These are phyloP conservation scores for Spheniscus humboldti DNA, from an alignment of 2,797 vertebrate genomes.

Conservation along the genomic window DNA sequence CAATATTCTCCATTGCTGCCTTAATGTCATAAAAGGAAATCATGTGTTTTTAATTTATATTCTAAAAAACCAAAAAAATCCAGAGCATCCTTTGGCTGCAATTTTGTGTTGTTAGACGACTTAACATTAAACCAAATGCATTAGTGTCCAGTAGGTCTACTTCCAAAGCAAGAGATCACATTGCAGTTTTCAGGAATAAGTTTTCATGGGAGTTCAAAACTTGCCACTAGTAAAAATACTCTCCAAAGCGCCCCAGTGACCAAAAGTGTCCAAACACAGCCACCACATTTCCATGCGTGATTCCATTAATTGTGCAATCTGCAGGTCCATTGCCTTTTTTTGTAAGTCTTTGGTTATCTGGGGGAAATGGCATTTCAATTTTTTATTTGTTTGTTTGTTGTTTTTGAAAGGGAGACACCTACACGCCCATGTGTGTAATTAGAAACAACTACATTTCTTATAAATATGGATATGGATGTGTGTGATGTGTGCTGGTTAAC, in stretches of 20 bases:
- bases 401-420: background rate
- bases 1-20: slow-evolving; percentile 63
- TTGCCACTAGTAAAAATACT: background rate
- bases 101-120: background rate
- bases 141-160: background rate
- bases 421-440: background rate
- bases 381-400: background rate
- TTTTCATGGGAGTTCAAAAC: background rate
- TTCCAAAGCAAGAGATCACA: background rate
- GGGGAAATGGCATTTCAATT: slow-evolving; percentile 13
- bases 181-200: background rate
- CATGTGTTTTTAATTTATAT: background rate
- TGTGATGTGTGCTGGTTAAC: slow-evolving; percentile 4
- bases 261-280: background rate
- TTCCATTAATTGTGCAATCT: background rate
- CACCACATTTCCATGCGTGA: background rate
- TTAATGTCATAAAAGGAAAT: slow-evolving; percentile 50
- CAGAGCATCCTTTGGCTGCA: background rate
- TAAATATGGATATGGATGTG: slow-evolving; percentile 25
- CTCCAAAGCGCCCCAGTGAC: background rate
- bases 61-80: background rate
- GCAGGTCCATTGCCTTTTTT: background rate
- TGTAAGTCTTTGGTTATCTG: slow-evolving; percentile 3
- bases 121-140: background rate
- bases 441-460: slow-evolving; percentile 28